Evolutionary conservation across 2,888 invertebrate species (phyloP).

Genomic region (Drosophila helvetica): DNA sequence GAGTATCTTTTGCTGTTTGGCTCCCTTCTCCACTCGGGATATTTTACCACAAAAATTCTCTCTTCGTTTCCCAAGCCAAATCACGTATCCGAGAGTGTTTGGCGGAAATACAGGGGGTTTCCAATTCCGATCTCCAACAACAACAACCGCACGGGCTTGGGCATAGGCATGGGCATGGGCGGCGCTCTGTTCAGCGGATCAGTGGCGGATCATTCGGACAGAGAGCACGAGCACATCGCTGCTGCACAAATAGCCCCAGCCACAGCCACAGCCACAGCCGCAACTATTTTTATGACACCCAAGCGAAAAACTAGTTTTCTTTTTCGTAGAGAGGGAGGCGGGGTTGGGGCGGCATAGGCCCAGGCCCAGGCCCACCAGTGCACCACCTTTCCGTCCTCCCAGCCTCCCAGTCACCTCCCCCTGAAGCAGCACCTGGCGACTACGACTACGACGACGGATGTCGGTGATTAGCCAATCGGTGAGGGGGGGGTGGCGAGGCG

Average conservation of each 20-base stretch:
- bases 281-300: constrained; percentile 68
- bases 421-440: not conserved
- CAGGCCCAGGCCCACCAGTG: not conserved
- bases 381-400: not conserved
- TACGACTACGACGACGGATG: constrained; percentile 48
- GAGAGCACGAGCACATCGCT: not conserved
- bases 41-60: not conserved
- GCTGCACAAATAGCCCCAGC: constrained; percentile 39
- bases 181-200: not conserved
- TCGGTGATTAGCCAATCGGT: constrained; percentile 69
- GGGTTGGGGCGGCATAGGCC: not conserved
- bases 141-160: not conserved
- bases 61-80: not conserved
- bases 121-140: constrained; percentile 20
- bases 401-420: not conserved
- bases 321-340: not conserved
- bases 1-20: too few species aligned
- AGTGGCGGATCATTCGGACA: too few species aligned
- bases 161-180: not conserved
- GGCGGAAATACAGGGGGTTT: constrained; percentile 7
- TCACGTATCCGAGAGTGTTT: not conserved
- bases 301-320: constrained; percentile 50
- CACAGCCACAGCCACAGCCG: constrained; percentile 44
- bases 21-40: too few species aligned
- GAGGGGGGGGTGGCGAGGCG: not conserved